Evolutionary conservation across 2,113 vertebrate species (phyloP).

Genomic region (Gallinago undulata): DNA sequence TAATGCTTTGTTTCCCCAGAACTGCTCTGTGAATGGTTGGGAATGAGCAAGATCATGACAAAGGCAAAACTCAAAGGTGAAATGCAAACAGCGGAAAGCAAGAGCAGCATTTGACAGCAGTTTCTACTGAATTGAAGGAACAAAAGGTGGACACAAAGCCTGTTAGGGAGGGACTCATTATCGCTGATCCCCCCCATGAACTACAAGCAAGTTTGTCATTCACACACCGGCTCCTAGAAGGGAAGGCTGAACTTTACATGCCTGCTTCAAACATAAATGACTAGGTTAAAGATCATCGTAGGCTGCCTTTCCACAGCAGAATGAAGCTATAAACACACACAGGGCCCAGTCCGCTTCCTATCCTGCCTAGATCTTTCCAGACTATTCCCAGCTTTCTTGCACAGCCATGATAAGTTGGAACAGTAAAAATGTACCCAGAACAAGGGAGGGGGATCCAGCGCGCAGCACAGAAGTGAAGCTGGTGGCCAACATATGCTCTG

Average conservation of each 20-base stretch:
- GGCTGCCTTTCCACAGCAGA: background rate
- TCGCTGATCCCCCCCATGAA: background rate
- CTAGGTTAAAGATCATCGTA: background rate
- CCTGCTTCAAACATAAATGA: background rate
- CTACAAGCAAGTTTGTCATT: constrained; percentile 12
- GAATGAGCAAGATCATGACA: background rate
- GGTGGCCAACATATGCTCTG: background rate
- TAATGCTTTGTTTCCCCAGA: constrained; percentile 14
- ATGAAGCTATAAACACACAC: background rate
- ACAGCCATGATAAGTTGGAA: accelerated
- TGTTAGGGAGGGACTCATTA: background rate
- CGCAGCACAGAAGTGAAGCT: background rate
- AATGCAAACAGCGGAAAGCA: constrained; percentile 7
- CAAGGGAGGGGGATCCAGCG: background rate
- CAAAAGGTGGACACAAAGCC: constrained; percentile 24
- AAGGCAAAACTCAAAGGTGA: constrained; percentile 37
- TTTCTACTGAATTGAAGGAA: constrained; percentile 5
- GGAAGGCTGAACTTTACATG: background rate
- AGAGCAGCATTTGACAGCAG: background rate
- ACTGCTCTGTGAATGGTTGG: background rate
- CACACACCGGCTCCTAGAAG: background rate
- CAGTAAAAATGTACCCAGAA: background rate
- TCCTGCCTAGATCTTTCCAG: background rate
- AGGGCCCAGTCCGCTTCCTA: background rate
- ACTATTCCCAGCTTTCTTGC: background rate